Conservation (phyloP, 1,140 invertebrate species). For the Plodia interpunctella region DNA sequence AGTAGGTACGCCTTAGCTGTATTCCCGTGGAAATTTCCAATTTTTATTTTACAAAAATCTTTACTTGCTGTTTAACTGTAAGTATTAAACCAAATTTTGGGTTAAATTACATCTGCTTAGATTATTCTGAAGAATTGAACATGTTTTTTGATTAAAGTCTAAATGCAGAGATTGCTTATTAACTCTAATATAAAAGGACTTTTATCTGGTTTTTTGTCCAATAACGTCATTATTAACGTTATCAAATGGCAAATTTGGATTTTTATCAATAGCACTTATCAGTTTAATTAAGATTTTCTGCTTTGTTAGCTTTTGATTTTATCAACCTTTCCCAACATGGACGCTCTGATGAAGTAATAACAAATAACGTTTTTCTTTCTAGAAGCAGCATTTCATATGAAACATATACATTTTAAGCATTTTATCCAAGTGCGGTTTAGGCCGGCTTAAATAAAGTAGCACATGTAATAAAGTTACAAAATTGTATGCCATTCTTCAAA, state of each 20-base stretch:
- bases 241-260: background rate
- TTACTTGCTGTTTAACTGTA: too few relatives aligned
- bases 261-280: background rate
- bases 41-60: too few relatives aligned
- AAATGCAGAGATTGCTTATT: too few relatives aligned
- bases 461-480: too few relatives aligned
- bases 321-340: background rate
- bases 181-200: background rate
- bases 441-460: too few relatives aligned
- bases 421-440: background rate
- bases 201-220: background rate
- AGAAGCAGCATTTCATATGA: background rate
- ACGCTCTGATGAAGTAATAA: background rate
- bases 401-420: background rate
- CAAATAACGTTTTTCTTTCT: background rate
- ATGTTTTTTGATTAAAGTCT: too few relatives aligned
- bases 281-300: slow-evolving; percentile 1
- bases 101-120: too few relatives aligned
- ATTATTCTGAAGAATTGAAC: too few relatives aligned
- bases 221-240: background rate
- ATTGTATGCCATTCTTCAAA: too few relatives aligned
- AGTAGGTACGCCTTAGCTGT: too few relatives aligned
- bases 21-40: too few relatives aligned
- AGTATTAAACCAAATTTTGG: too few relatives aligned
- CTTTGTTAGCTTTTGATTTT: slow-evolving; percentile 1